Evolutionary conservation across 1,140 invertebrate genomes (phyloP).

Genomic region (Phthorimaea operculella): DNA sequence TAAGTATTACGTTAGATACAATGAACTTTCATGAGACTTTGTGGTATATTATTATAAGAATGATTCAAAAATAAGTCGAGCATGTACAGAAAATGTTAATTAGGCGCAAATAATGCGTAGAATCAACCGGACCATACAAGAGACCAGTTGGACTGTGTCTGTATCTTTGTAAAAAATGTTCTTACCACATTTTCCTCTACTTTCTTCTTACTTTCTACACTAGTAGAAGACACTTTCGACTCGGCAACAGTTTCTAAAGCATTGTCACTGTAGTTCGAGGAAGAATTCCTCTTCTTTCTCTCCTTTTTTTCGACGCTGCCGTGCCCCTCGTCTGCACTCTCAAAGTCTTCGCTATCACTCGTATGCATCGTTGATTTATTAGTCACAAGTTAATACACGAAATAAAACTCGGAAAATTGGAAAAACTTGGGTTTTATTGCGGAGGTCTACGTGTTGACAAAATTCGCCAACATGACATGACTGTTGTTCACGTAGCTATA

Average conservation of each 20-base stretch:
- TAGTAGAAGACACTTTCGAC: constrained; percentile 1
- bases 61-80: too few relatives aligned
- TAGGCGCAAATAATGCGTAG: too few relatives aligned
- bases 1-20: too few relatives aligned
- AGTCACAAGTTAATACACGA: not conserved
- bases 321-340: constrained; percentile 73
- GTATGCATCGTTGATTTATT: constrained; percentile 69
- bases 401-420: not conserved
- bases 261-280: constrained; percentile 56
- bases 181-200: not conserved
- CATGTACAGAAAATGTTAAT: too few relatives aligned
- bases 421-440: not conserved
- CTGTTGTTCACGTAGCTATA: not conserved
- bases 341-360: constrained; percentile 79
- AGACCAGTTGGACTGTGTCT: too few relatives aligned
- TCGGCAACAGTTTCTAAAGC: constrained; percentile 36
- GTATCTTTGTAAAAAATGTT: not conserved
- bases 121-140: too few relatives aligned
- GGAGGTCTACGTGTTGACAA: not conserved
- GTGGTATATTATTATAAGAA: too few relatives aligned
- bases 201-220: not conserved
- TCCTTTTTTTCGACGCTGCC: constrained; percentile 38
- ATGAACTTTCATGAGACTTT: too few relatives aligned
- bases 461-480: not conserved
- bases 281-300: constrained; percentile 48